Base-by-base conservation (phyloP, 2,797 vertebrate genomes). In the Enteromius afrohamiltoni region DNA sequence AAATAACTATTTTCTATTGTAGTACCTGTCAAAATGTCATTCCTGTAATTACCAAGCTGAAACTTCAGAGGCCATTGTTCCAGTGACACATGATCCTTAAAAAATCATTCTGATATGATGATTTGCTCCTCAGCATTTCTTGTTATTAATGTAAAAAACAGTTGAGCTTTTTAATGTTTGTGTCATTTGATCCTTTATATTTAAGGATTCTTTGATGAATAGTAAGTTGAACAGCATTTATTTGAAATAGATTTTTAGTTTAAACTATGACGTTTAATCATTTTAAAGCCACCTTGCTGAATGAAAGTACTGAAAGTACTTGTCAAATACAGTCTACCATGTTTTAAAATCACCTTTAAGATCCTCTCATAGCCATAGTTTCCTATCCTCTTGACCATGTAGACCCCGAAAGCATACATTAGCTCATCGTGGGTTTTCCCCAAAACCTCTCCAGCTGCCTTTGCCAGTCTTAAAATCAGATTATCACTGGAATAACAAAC, bases 391-490 rank as follows among this genome's bases (percentile, higher is more conserved):
- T 95, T 95, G 34, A 95, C 94, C 94, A 95, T 94, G 47, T 95
- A 95, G 77, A 95, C 94, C n/a, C 94, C 94, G 2, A 95, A 95
- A 71, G 93, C 93, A 19, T 95, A 95, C 94, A 95, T 95, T 77
- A 95, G 91, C 89, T 95, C 95, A 64, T 95, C 94, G 0, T 94
- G 76, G 47, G 93, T 95, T 85, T 95, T 95, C 29, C 94, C 93
- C 88, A 95, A 88, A 45, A 95, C 93, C 70, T 94, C 93, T 6
- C 94, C 95, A 1, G 95, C 94, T 3, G 93, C 94, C 85, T 95
- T 95, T 0, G 94, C 93, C 76, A 78, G 13, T 31, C 76, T 78
- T 49, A 78, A 62, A 29, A 78, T 65, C 21, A 95, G 89, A 85
- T 94, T 95, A 82, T 95, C 94, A 85, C 94, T 95, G 86, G 1